Base-by-base conservation (phyloP, 2,888 invertebrate genomes). In the Acheta domesticus region DNA sequence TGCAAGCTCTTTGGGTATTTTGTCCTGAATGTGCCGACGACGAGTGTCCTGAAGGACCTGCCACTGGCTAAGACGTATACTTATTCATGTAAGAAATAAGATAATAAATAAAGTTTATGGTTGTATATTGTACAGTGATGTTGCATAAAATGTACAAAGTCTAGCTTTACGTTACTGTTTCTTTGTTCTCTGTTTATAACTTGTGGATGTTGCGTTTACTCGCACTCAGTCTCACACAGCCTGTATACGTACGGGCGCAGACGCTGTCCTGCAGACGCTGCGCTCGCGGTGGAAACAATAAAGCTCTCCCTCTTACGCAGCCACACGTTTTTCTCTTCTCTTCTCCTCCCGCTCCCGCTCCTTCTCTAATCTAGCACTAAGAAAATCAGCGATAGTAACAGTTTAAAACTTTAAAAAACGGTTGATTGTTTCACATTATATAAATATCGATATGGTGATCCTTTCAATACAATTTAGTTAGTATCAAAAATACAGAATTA, bases 61-160 rank as follows among this genome's bases (percentile, higher is more conserved):
- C 62, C 36, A 36, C 62, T 62, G 62, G n/a, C 62, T 62, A 62
- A 14, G 62, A 62, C 62, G n/a, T 62, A 36, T 36, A 36, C 36
- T 36, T 36, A 36, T 36, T 36, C 36, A 36, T 36, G 36, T 36
- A 36, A 36, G 36, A 36, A 36, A 36, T 36, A 36, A 36, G 36
- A 36, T 36, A 36, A 23, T 62, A 62, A 62, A 62, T 62, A 62
- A 14, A 62, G n/a, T 62, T 62, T 62, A 62, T 62, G 62, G 62
- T 62, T 62, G 79, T 79, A 79, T 62, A 76, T 21, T 79, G 76
- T 79, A 79, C 62, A 79, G 79, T 20, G 76, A 76, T 75, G 78
- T 75, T 78, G 75, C 23, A 62, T 62, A 62, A 62, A 62, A 62
- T 79, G 79, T 76, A 79, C n/a, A 23, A 76, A 79, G 62, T 76